These are phyloP conservation scores for Dynastes grantii DNA, from an alignment of 2,888 invertebrate species.

Conservation along the genomic window DNA sequence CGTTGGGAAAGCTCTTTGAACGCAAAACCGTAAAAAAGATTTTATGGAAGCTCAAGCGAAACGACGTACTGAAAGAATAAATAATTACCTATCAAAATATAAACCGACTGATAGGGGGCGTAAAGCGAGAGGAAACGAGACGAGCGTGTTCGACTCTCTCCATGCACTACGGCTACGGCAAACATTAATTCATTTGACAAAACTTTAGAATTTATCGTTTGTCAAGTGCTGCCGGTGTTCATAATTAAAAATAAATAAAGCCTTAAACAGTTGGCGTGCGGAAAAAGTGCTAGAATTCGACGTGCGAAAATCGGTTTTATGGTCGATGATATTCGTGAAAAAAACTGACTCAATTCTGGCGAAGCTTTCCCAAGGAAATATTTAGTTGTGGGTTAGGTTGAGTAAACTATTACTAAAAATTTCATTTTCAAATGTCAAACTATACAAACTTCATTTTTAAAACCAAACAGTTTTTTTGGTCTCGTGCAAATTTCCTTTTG, in stretches of 20 bases:
- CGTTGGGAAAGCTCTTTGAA: constrained; percentile 33
- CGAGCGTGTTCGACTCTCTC: no score
- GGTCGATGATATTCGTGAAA: no score
- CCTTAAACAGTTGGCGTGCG: not conserved
- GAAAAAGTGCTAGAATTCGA: no score
- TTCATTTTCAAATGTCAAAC: no score
- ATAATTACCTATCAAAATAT: constrained; percentile 46
- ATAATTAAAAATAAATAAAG: constrained; percentile 41
- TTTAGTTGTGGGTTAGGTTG: no score
- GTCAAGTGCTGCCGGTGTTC: constrained; percentile 19
- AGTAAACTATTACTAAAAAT: no score
- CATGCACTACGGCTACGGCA: not conserved
- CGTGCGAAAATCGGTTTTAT: no score
- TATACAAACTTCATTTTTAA: no score
- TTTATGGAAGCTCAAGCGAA: constrained; percentile 26
- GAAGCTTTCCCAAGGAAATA: no score
- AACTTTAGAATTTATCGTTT: constrained; percentile 41
- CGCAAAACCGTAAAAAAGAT: constrained; percentile 34
- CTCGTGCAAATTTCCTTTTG: no score
- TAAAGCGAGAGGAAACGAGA: not conserved
- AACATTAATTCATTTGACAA: constrained; percentile 39
- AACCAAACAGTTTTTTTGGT: no score
- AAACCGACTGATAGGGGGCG: constrained; percentile 27
- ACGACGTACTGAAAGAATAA: constrained; percentile 42
- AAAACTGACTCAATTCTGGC: no score